Base-by-base conservation (phyloP, 2,888 invertebrate species). In the Lasioglossum morio region DNA sequence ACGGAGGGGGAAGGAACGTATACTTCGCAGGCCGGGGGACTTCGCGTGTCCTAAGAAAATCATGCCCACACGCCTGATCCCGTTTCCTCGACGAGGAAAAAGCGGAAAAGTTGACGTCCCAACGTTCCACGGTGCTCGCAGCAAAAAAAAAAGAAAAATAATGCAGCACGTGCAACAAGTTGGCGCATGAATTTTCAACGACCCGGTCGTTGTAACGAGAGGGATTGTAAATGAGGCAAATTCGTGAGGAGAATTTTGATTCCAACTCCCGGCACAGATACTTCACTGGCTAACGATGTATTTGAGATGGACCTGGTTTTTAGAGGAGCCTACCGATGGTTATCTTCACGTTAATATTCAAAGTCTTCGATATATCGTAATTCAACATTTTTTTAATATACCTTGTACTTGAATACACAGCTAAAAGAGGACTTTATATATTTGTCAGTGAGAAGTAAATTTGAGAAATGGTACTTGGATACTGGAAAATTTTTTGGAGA, bases 101-200 rank as follows among this genome's bases (percentile, higher is more conserved):
- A 72, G 8, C 46, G 73, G 77, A 30, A 72, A 69, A 43, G 75
- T 85, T 53, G 74, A 48, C n/a, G 43, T 30, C 14, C 30, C 23
- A 43, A 30, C 27, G 69, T 69, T 66, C 19, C 30, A 30, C 34
- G 37, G 10, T 23, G 30, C 30, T 63, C 7, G 63, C 16, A 16
- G 7, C 2, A 30, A 30, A 27, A n/a, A n/a, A 63, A 37, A 66
- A 23, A 37, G 23, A 2, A 37, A 40, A 70, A 70, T 14, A 70
- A 40, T n/a, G 40, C n/a, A n/a, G 40, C 48, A 27, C 43, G 43
- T 60, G 87, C 87, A 87, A 87, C 87, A 87, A 87, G 87, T 87
- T 85, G 77, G 63, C 69, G 48, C 34, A 16, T 72, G 79, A 79
- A 79, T 73, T 72, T 72, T n/a, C 37, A 40, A 69, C 66, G 66